Evolutionary conservation across 2,797 vertebrate genomes (phyloP).

Genomic region (Falco biarmicus): DNA sequence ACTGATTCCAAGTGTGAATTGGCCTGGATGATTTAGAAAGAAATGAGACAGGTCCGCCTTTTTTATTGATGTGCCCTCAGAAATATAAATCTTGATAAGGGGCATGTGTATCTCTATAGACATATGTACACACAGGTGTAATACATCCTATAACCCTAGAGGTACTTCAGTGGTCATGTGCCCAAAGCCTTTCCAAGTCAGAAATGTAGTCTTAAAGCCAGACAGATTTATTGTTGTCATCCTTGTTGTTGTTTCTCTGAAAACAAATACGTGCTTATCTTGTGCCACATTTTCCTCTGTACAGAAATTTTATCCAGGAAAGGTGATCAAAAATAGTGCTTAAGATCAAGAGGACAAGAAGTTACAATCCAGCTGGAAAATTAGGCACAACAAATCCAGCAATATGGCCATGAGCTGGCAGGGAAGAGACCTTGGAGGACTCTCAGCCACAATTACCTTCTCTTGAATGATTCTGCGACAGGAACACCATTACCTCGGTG

Average conservation of each 20-base stretch:
- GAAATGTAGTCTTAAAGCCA: background rate
- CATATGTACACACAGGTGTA: accelerated
- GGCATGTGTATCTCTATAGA: background rate
- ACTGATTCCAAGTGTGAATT: background rate
- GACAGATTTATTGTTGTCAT: background rate
- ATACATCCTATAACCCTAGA: accelerated
- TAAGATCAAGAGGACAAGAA: background rate
- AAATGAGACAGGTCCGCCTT: background rate
- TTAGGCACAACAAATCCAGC: background rate
- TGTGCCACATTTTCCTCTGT: background rate
- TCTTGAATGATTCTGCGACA: constrained; percentile 8
- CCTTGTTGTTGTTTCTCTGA: background rate
- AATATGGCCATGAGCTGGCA: background rate
- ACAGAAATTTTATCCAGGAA: background rate
- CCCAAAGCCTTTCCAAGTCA: background rate
- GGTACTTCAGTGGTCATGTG: background rate
- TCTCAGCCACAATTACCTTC: background rate
- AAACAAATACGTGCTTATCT: background rate
- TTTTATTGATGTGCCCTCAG: background rate
- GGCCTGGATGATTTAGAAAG: background rate
- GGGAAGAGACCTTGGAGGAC: background rate
- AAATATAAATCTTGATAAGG: background rate
- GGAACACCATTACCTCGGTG: background rate
- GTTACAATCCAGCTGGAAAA: background rate
- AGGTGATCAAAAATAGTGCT: background rate